Base-by-base conservation (phyloP, 2,113 vertebrate species). In the Nettapus auritus region DNA sequence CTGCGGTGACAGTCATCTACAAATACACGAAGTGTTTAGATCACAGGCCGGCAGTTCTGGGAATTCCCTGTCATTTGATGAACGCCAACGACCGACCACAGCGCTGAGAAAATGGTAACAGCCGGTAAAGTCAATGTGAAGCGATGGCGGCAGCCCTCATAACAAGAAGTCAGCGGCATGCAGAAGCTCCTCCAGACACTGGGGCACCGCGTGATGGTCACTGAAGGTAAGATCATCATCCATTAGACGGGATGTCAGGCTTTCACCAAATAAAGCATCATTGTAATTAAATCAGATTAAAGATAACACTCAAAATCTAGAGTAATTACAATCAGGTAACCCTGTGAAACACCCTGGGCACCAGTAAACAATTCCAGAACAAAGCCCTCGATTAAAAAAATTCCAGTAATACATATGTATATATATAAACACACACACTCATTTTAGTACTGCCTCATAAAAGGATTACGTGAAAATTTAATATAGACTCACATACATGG, bases 241-340 rank as follows among this genome's bases (percentile, higher is more conserved):
- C 74, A 70, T 15, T 68, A 93, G 64, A 96, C 95, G 82, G 89
- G 82, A 82, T 68, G 88, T 86, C 91, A 93, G 96, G 96, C 62
- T 94, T 85, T 96, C 90, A 92, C 93, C 97, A 96, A 97, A 88
- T 73, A 85, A 96, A 97, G 83, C 78, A 96, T 94, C 93, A 82
- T 83, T 97, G 96, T 91, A 97, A 82, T 95, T 97, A 97, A 96
- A 92, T 60, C 42, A 70, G 36, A 91, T 97, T 97, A 97, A 96
- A 98, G 95, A 89, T 96, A 96, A 76, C 42, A 5, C 86, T 95
- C 86, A 89, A 92, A 92, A 88, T 89, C 91, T 95, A 83, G 46
- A 75, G 82, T 68, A 86, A 95, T 95, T 95, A 97, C 60, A 80
- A 75, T 40, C 71, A 94, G 88, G 82, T 89, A 97, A 89, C 36